Base-by-base conservation (phyloP, 1,140 invertebrate species). In the Drosophila burlai region DNA sequence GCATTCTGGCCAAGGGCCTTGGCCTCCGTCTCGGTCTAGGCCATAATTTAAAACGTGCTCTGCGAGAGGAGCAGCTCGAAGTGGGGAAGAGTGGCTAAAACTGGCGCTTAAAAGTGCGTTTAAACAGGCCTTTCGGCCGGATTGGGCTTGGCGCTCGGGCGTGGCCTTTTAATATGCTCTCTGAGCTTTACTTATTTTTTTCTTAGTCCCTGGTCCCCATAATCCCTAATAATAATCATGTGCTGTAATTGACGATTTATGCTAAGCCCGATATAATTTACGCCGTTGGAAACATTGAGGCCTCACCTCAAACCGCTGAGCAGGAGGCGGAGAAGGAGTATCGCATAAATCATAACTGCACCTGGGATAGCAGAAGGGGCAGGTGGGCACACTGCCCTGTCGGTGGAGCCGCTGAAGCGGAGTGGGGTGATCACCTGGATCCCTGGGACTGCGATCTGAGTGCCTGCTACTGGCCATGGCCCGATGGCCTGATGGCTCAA, bases 221-320 rank as follows among this genome's bases (percentile, higher is more conserved):
- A 85, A 83, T 87, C 81, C 84, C 83, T 87, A 87, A 87, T 87
- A 87, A 87, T 87, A 87, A 87, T 89, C 84, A 87, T 87, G 83
- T 87, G 83, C 84, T 87, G 83, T 87, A 87, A 87, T 87, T 87
- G 83, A 81, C 83, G 83, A 87, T 87, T 87, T 87, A 87, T 87
- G 83, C 84, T 87, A 89, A 89, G 84, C 84, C 81, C 85, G 80
- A 87, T 84, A 87, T 87, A 87, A 87, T 87, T 87, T 87, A 87
- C 84, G 85, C 84, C 84, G 85, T 74, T 81, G 77, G 77, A 84
- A 89, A 84, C 81, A 49, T 81, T 26, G 75, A 55, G 69, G 83
- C 80, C 84, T 66, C 84, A 75, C 83, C 67, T 75, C 59, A 75
- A 75, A 67, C 66, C 66, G 52, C 16, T 43, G 59, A 50, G 46